Conservation (phyloP, 2,797 vertebrate species). For the Tauraco hartlaubi region DNA sequence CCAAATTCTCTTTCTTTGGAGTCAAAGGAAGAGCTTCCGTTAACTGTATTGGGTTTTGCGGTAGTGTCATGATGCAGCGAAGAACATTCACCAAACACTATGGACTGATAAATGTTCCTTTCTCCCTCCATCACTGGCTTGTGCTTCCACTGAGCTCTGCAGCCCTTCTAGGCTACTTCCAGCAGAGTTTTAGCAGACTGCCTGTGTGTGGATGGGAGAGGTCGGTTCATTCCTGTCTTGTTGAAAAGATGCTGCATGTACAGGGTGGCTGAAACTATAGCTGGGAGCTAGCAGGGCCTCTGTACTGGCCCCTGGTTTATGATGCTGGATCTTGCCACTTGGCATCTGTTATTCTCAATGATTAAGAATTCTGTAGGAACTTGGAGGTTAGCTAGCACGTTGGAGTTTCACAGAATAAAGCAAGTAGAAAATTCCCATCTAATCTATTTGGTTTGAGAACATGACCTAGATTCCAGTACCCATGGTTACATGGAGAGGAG, state of each 20-base stretch:
- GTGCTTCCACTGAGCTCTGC: background rate
- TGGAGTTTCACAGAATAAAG: background rate
- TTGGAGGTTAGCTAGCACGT: background rate
- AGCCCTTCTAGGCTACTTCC: background rate
- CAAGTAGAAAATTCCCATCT: background rate
- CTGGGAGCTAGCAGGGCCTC: background rate
- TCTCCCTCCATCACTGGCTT: background rate
- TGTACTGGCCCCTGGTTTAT: background rate
- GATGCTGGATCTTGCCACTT: fast-evolving
- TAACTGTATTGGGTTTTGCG: background rate
- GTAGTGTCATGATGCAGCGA: fast-evolving
- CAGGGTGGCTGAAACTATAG: background rate
- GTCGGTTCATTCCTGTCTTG: background rate
- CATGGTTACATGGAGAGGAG: background rate
- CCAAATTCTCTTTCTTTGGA: background rate
- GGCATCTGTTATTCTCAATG: background rate
- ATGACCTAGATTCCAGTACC: slow-evolving; percentile 33
- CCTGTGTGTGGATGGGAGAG: background rate
- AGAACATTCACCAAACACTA: background rate
- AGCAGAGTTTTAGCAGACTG: background rate
- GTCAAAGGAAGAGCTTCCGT: background rate
- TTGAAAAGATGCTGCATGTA: background rate
- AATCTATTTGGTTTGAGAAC: background rate
- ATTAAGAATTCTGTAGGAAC: background rate
- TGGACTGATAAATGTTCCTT: fast-evolving